Evolutionary conservation across 2,888 invertebrate genomes (phyloP).

Genomic region (Phyto melanocephala): DNA sequence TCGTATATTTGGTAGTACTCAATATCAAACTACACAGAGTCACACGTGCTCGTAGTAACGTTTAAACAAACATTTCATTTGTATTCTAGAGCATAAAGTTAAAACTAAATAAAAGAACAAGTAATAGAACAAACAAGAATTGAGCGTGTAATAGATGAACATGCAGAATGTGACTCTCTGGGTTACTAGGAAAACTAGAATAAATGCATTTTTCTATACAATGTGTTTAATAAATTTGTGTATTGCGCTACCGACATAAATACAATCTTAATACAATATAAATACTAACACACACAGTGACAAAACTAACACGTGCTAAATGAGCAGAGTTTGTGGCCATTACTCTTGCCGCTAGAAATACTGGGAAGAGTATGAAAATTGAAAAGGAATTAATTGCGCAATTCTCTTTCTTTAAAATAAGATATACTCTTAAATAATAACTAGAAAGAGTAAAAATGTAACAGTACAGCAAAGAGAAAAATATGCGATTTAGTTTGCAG

Average conservation of each 20-base stretch:
- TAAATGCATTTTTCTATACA: background rate
- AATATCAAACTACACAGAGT: background rate
- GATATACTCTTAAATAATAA: conserved; percentile 9
- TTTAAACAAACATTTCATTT: background rate
- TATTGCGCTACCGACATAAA: conserved; percentile 30
- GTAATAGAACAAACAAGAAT: conserved; percentile 13
- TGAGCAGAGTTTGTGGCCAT: background rate
- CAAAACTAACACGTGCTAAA: conserved; percentile 35
- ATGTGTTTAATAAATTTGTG: background rate
- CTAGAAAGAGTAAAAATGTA: background rate
- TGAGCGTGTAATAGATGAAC: background rate
- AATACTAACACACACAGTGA: background rate
- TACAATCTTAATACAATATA: background rate
- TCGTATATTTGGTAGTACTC: background rate
- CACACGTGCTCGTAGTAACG: background rate
- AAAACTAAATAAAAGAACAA: background rate
- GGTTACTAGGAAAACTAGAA: conserved; percentile 51
- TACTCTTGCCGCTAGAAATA: conserved; percentile 34
- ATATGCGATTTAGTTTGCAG: no score
- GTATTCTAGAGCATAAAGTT: background rate
- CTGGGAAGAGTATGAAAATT: conserved; percentile 22
- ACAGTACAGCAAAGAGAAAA: no score
- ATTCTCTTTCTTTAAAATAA: background rate
- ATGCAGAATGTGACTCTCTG: conserved; percentile 21
- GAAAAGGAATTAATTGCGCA: background rate